These are phyloP conservation scores for Vireo griseus DNA, from an alignment of 2,797 vertebrate genomes.

Conservation along the genomic window DNA sequence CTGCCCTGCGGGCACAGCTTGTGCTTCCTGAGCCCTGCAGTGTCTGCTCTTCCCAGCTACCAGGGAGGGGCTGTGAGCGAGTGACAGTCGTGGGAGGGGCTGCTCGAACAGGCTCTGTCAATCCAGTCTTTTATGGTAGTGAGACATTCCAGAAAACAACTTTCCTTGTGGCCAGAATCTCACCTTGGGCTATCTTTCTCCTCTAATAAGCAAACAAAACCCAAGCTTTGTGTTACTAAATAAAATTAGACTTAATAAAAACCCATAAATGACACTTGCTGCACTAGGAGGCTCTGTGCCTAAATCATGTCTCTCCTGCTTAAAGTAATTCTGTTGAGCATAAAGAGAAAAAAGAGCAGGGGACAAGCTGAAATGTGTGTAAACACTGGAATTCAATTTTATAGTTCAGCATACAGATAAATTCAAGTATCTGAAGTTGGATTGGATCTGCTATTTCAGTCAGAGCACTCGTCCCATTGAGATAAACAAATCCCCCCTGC, in stretches of 20 bases:
- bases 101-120: not conserved
- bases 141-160: not conserved
- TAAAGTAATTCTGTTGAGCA: not conserved
- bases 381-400: not conserved
- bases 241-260: not conserved
- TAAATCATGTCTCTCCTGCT: not conserved
- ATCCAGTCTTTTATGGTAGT: accelerated
- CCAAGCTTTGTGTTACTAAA: not conserved
- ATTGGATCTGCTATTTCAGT: not conserved
- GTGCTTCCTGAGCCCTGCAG: not conserved
- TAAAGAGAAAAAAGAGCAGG: not conserved
- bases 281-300: not conserved
- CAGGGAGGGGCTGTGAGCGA: not conserved
- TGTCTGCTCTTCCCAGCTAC: not conserved
- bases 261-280: not conserved
- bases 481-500: not conserved
- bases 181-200: not conserved
- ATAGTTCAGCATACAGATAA: not conserved
- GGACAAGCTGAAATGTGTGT: not conserved
- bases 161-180: not conserved
- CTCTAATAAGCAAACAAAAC: not conserved
- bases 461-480: not conserved
- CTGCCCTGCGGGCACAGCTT: not conserved
- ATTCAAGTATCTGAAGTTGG: not conserved
- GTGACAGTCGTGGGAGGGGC: not conserved